Evolutionary conservation across 1,140 invertebrate genomes (phyloP).

Genomic region (Drosophila murphyi): DNA sequence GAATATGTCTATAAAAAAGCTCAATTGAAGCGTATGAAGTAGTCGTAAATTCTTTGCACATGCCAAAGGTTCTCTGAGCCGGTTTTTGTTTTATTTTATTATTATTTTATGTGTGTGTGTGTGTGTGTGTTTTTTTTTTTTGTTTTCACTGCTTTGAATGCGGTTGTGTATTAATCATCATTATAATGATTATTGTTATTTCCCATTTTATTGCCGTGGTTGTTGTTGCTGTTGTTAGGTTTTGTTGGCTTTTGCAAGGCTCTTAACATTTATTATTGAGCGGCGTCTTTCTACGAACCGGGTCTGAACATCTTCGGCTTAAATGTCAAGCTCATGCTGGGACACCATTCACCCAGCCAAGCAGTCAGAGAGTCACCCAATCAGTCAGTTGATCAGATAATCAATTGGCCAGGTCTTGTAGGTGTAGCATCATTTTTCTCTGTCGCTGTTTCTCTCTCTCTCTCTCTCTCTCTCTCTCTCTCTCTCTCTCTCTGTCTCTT

Average conservation of each 20-base stretch:
- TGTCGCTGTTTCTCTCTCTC: not conserved
- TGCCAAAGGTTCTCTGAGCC: not conserved
- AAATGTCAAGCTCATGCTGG: slow-evolving; percentile 73
- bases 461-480: slow-evolving; percentile 8
- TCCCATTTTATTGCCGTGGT: slow-evolving; percentile 31
- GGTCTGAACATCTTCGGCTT: slow-evolving; percentile 51
- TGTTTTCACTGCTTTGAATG: slow-evolving; percentile 59
- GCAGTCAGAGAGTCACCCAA: not conserved
- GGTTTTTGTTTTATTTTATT: slow-evolving; percentile 15
- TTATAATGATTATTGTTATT: slow-evolving; percentile 60
- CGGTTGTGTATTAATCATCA: slow-evolving; percentile 60
- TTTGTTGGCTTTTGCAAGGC: slow-evolving; percentile 41
- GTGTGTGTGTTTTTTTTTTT: not conserved
- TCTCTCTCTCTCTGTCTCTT: slow-evolving; percentile 10
- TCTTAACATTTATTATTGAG: slow-evolving; percentile 66
- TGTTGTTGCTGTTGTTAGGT: slow-evolving; percentile 3
- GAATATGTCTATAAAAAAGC: too few relatives aligned
- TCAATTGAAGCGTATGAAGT: not conserved
- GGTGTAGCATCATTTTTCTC: not conserved
- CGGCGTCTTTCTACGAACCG: not conserved
- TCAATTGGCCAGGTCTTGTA: slow-evolving; percentile 30
- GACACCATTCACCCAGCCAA: slow-evolving; percentile 20
- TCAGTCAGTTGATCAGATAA: slow-evolving; percentile 19
- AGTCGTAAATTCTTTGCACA: slow-evolving; percentile 11
- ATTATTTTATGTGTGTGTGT: slow-evolving; percentile 5